Conservation (phyloP, 2,797 vertebrate species). For the Pseudochirops cupreus region DNA sequence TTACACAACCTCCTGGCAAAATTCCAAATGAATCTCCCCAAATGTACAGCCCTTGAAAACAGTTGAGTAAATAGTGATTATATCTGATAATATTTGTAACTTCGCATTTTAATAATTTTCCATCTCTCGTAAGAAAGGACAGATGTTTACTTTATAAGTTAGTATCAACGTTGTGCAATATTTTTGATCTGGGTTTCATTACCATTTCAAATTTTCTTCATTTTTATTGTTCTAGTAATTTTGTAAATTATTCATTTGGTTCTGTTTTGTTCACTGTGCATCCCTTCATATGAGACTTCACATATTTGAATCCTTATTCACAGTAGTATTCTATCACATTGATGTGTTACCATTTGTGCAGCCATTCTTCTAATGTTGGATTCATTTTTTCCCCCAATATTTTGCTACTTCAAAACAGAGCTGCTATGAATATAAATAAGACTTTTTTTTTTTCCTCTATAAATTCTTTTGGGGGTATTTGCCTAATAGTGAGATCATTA, state of each 20-base stretch:
- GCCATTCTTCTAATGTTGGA: not conserved
- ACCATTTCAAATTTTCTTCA: not conserved
- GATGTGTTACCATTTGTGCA: not conserved
- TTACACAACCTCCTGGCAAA: not conserved
- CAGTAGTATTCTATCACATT: not conserved
- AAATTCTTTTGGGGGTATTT: not conserved
- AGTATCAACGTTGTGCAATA: not conserved
- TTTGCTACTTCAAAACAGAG: not conserved
- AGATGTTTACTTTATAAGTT: not conserved
- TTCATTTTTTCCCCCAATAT: not conserved
- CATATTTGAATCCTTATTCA: not conserved
- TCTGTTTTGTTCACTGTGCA: not conserved
- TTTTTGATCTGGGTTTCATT: not conserved
- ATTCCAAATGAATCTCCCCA: not conserved
- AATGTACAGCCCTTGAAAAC: not conserved
- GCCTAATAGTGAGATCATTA: not conserved
- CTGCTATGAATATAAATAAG: not conserved
- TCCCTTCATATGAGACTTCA: not conserved
- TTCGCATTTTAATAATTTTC: not conserved
- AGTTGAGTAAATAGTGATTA: not conserved
- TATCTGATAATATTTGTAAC: not conserved
- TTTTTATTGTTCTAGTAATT: not conserved
- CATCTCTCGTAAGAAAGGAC: not conserved
- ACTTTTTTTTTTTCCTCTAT: not conserved
- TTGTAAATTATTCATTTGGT: not conserved